A percentile compares a stretch with the other conserved stretches of the same genome.
These are phyloP conservation scores for Procambarus virginalis DNA, from an alignment of 1,140 invertebrate species.

Conservation along the genomic window DNA sequence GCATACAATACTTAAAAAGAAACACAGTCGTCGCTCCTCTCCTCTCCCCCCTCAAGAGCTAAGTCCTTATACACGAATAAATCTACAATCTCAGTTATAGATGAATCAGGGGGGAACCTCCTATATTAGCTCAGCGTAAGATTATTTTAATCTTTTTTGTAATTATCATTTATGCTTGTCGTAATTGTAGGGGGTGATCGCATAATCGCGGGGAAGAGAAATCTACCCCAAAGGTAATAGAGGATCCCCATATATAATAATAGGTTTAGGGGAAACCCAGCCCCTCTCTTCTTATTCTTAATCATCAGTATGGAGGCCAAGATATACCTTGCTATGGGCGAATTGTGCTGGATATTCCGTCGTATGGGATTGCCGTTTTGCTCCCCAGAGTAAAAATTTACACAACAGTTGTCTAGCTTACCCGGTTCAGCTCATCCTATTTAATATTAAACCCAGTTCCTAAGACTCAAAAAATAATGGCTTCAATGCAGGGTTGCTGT, in stretches of 20 bases:
- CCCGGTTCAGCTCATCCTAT: no score
- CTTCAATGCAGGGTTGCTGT: no score
- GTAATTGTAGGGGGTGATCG: conserved; percentile 14
- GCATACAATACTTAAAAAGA: conserved; percentile 14
- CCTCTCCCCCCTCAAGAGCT: conserved; percentile 3
- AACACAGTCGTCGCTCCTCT: conserved; percentile 7
- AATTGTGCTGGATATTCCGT: background rate
- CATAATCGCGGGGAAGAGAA: conserved; percentile 20
- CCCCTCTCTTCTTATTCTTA: conserved; percentile 7
- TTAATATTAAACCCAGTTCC: no score
- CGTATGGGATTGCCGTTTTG: no score
- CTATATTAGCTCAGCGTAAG: no score
- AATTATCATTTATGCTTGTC: conserved; percentile 12
- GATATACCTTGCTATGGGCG: background rate
- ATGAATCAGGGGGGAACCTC: background rate
- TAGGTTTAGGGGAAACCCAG: background rate
- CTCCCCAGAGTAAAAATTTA: no score
- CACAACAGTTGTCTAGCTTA: no score
- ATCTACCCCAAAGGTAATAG: conserved; percentile 12
- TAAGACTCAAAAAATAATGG: no score
- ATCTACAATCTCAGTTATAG: background rate
- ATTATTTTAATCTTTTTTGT: no score
- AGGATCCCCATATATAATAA: conserved; percentile 24
- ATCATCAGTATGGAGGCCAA: background rate
- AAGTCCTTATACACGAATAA: background rate